phyloP scores from a whole-genome alignment of 2,113 vertebrate genomes.

The Turdus rufiventris region DNA sequence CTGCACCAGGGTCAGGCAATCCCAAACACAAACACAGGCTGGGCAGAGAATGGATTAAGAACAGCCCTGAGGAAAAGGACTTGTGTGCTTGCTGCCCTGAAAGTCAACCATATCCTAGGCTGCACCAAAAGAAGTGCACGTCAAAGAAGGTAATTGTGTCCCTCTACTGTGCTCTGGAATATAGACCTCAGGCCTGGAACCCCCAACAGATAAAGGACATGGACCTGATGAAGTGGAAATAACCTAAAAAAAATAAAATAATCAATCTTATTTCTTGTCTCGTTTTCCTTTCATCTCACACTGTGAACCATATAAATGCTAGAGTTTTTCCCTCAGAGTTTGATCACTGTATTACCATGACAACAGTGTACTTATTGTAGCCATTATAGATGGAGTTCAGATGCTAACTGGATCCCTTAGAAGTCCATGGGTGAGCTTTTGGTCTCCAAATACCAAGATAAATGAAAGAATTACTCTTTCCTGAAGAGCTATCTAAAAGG shows the following conservation, averaged over 20 bases:
- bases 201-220: not conserved
- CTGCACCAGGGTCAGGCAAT: not conserved
- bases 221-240: not conserved
- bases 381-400: not conserved
- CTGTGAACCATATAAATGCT: not conserved
- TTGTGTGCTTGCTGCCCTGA: not conserved
- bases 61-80: not conserved
- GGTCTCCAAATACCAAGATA: not conserved
- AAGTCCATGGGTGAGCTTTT: not conserved
- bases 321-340: not conserved
- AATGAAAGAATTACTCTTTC: not conserved
- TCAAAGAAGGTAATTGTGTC: not conserved
- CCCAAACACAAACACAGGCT: not conserved
- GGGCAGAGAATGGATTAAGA: not conserved
- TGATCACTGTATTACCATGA: slow-evolving; percentile 25
- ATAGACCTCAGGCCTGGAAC: not conserved
- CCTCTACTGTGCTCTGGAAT: not conserved
- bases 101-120: not conserved
- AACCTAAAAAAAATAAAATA: not conserved
- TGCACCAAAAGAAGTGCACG: not conserved
- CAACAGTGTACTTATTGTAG: slow-evolving; percentile 11
- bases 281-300: not conserved
- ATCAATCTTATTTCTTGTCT: not conserved
- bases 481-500: not conserved
- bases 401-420: not conserved